Evolutionary conservation across 1,140 invertebrate genomes (phyloP).

Genomic region (Adelges cooleyi): DNA sequence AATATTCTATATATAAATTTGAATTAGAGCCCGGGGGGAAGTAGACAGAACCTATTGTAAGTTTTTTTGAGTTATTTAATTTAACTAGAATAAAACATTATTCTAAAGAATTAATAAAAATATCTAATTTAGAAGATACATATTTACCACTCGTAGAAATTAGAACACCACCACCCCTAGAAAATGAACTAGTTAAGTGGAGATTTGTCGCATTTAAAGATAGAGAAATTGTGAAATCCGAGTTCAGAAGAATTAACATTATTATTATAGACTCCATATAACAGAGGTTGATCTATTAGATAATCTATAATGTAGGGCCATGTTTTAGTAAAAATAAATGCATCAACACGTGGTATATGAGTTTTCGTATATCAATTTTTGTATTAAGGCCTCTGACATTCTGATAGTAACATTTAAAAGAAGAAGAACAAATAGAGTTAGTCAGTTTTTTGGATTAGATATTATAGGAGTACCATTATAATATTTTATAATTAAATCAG

Average conservation of each 20-base stretch:
- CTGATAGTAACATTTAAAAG: no score
- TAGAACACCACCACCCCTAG: neutral
- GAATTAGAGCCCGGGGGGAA: neutral
- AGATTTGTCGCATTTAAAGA: neutral
- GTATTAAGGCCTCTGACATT: neutral
- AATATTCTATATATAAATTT: neutral
- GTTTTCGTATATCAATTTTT: neutral
- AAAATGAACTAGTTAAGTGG: neutral
- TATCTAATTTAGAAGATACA: neutral
- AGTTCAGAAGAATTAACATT: neutral
- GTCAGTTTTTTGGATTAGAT: no score
- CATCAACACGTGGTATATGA: neutral
- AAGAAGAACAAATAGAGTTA: no score
- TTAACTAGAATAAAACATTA: neutral
- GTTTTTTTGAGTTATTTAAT: neutral
- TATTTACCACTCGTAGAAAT: neutral
- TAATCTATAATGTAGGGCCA: no score
- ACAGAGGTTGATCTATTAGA: no score
- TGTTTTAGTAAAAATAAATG: neutral
- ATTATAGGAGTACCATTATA: neutral
- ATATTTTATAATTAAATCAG: neutral
- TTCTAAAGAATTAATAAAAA: neutral
- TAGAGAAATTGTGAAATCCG: neutral
- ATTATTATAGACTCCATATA: neutral
- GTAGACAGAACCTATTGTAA: neutral